Evolutionary conservation across 2,797 vertebrate species (phyloP), one percentile per base, ranked within the genome.

Genomic region (Sitta carolinensis): DNA sequence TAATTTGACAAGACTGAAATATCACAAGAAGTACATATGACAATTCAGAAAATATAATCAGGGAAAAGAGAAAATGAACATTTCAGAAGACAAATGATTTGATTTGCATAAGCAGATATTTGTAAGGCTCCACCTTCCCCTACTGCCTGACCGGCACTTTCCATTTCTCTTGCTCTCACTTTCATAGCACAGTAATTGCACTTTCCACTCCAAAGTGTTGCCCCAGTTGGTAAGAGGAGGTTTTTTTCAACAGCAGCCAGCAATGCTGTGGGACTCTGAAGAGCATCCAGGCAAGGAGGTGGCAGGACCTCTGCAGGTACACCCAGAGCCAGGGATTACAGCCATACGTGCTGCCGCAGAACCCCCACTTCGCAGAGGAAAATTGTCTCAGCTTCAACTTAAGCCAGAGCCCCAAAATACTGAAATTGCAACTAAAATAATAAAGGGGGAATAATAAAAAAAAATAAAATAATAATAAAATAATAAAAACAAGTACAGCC

Each of bases 1-100:
- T 93, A 94, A 93, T 93, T 90, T 93, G 95, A 95, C 79, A 90
- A 93, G 77, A 84, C 74, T 90, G 85, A 96, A 96, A 95, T 95
- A 92, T 69, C 83, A 64, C 78, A 87, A 69, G 83, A 61, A 80
- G 42, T 95, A 51, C 82, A 93, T 91, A 92, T 84, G 75, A 92
- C 87, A 92, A 72, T 57, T 80, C 70, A 89, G 91, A 93, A 92
- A 90, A 89, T 57, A 93, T 42, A 63, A 91, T 78, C 80, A 77
- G 79, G 80, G 77, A 76, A 93, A 96, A 95, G 69, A 69, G 17
- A 0, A 96, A 94, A 86, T 22, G 75, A 95, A 88, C 61, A 75
- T 74, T 79, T 77, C 73, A 85, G 67, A 94, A 96, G 82, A 90
- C 75, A 88, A 90, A 91, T 55, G 1, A 68, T 27, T 85, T 72